phyloP scores from a whole-genome alignment of 2,113 vertebrate species.

The Cygnus atratus region DNA sequence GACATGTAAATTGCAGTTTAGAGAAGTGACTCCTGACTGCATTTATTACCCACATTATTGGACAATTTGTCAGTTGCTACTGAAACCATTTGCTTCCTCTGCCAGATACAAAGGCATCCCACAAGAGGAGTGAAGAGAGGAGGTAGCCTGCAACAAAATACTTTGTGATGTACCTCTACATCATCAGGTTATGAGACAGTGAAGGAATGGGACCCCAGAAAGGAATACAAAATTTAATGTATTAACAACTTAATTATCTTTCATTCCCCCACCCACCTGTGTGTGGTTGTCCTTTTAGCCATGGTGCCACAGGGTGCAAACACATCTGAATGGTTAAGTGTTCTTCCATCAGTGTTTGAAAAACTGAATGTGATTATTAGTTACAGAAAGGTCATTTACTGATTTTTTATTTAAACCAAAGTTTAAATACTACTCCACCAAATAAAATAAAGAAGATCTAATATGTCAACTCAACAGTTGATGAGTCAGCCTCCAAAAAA shows the following conservation, averaged over 20 bases:
- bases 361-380: background rate
- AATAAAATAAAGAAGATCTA: background rate
- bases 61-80: conserved; percentile 55
- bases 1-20: conserved; percentile 58
- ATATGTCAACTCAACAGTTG: background rate
- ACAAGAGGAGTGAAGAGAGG: background rate
- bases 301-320: background rate
- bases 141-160: background rate
- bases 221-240: background rate
- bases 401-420: background rate
- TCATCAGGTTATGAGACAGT: background rate
- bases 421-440: background rate
- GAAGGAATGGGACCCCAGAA: background rate
- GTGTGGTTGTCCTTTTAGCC: background rate
- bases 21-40: background rate
- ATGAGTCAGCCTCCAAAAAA: background rate
- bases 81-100: conserved; percentile 27
- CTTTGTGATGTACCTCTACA: background rate
- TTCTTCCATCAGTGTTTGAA: background rate
- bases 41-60: conserved; percentile 65
- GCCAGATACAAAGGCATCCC: background rate
- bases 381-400: background rate
- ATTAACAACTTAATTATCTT: background rate
- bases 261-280: background rate
- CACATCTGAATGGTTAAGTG: background rate